Conservation (phyloP, 2,888 invertebrate species). For the Drosophila setosimentum region DNA sequence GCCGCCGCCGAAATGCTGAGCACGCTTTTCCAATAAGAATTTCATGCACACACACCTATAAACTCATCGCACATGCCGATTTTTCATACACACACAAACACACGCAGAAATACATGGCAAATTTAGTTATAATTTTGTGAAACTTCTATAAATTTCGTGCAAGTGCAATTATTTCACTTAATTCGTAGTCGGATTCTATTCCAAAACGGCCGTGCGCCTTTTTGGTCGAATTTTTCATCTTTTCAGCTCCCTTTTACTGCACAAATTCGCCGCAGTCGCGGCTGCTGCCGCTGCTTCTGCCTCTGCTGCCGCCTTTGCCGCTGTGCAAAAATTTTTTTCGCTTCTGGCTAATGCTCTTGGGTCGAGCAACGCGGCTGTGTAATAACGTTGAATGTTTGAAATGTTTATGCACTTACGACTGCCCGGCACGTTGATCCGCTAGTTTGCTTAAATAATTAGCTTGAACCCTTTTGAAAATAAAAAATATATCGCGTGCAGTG, state of each 20-base stretch:
- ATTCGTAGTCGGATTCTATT: conserved; percentile 30
- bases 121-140: conserved; percentile 55
- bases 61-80: conserved; percentile 68
- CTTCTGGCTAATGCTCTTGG: conserved; percentile 57
- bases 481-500: conserved; percentile 81
- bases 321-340: conserved; percentile 77
- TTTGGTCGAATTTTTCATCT: conserved; percentile 63
- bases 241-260: conserved; percentile 62
- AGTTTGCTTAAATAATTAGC: conserved; percentile 46
- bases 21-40: conserved; percentile 80
- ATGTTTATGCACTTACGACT: conserved; percentile 68
- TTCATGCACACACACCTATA: conserved; percentile 51
- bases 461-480: conserved; percentile 71
- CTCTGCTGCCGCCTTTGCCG: conserved; percentile 64
- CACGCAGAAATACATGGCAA: conserved; percentile 50
- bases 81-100: conserved; percentile 58
- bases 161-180: conserved; percentile 35
- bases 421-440: conserved; percentile 60
- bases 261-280: conserved; percentile 69
- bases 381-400: conserved; percentile 45
- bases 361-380: conserved; percentile 40
- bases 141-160: conserved; percentile 19
- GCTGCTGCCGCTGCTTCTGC: conserved; percentile 46
- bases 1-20: conserved; percentile 74
- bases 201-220: conserved; percentile 37